Conservation (phyloP, 2,113 vertebrate genomes). For the Phyllostomus discolor region DNA sequence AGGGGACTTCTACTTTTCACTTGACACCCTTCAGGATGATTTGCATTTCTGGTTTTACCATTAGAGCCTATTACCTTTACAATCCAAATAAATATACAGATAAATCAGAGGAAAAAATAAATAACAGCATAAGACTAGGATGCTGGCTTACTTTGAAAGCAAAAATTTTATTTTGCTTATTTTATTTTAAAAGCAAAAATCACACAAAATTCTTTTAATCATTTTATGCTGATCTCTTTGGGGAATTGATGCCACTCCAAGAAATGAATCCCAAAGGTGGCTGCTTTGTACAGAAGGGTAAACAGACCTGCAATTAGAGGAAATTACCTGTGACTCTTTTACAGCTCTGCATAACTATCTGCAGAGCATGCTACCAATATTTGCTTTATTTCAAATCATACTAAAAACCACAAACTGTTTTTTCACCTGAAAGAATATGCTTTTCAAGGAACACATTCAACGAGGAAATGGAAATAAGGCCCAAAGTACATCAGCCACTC, state of each 20-base stretch:
- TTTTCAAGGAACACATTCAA: conserved; percentile 14
- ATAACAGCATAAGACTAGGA: not conserved
- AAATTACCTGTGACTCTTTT: not conserved
- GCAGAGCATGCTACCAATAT: not conserved
- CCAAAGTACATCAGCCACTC: not conserved
- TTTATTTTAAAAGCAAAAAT: conserved; percentile 25
- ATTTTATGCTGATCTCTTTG: not conserved
- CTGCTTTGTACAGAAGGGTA: not conserved
- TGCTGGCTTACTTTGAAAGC: not conserved
- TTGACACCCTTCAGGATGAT: not conserved
- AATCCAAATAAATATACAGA: conserved; percentile 3
- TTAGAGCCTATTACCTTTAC: not conserved
- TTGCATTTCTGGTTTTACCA: not conserved
- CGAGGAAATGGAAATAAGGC: not conserved
- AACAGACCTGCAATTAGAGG: not conserved
- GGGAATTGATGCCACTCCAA: not conserved
- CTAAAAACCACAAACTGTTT: not conserved
- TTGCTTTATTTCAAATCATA: conserved; percentile 7
- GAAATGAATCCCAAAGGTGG: not conserved
- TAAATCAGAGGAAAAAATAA: not conserved
- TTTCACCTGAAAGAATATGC: not conserved
- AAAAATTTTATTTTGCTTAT: not conserved
- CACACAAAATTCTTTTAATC: not conserved
- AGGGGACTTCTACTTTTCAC: not conserved
- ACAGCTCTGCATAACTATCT: not conserved